Conservation (phyloP, 1,140 invertebrate species). For the Pachyrhynchus sulphureomaculatus region DNA sequence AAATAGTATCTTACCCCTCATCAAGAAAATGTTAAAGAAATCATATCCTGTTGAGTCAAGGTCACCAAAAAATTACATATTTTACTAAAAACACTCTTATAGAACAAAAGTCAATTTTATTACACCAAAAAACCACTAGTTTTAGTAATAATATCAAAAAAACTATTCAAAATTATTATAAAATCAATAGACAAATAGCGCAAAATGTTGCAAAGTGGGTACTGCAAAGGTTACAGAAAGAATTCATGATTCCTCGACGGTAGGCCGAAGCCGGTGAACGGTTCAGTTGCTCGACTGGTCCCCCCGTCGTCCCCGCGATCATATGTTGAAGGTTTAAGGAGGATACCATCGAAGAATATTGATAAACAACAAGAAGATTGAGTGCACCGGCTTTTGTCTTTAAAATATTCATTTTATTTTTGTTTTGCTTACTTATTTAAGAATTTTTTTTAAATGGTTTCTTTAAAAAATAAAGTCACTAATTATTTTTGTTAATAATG, state of each 20-base stretch:
- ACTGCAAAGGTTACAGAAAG: slow-evolving; percentile 30
- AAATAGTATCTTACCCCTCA: neutral
- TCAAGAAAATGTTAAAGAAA: neutral
- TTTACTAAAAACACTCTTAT: neutral
- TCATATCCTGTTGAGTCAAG: neutral
- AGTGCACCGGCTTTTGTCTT: neutral
- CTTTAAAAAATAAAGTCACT: too few relatives aligned
- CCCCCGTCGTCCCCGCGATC: slow-evolving; percentile 28
- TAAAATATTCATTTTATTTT: neutral
- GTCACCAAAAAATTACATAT: neutral
- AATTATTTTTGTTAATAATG: too few relatives aligned
- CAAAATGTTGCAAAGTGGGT: slow-evolving; percentile 24
- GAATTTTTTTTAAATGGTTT: too few relatives aligned
- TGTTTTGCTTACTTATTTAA: too few relatives aligned
- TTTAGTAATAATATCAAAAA: neutral
- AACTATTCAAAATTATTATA: neutral
- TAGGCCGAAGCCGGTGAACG: slow-evolving; percentile 36
- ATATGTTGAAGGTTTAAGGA: slow-evolving; percentile 30
- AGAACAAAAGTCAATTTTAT: neutral
- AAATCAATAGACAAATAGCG: slow-evolving; percentile 17
- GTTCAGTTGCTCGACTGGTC: slow-evolving; percentile 39
- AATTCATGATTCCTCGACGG: slow-evolving; percentile 32
- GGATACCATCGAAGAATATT: slow-evolving; percentile 14
- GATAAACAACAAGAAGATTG: slow-evolving; percentile 16
- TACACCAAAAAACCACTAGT: neutral